Percentiles rank a stretch among this genome's conserved stretches.
Evolutionary conservation across 1,140 invertebrate genomes (phyloP).

Genomic region (Armadillidium nasatum): DNA sequence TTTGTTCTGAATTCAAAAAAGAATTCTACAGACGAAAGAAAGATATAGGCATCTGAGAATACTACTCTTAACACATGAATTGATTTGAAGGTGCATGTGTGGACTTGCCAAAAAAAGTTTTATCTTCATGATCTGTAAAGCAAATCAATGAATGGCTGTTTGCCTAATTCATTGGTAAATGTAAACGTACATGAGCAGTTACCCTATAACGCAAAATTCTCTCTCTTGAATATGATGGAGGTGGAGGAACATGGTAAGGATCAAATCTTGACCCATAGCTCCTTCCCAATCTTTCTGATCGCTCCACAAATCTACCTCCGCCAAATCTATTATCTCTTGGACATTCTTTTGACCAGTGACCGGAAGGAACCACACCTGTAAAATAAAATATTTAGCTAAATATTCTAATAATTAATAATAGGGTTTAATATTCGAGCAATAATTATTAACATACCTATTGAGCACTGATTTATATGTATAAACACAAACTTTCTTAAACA

Average conservation of each 20-base stretch:
- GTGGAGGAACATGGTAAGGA: slow-evolving; percentile 37
- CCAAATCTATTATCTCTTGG: slow-evolving; percentile 34
- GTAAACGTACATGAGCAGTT: too few relatives aligned
- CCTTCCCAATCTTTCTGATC: slow-evolving; percentile 16
- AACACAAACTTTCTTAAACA: neutral
- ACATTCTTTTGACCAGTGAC: slow-evolving; percentile 44
- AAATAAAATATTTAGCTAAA: neutral
- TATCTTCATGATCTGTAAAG: too few relatives aligned
- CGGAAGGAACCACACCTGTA: slow-evolving; percentile 37
- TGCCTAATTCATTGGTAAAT: too few relatives aligned
- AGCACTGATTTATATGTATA: slow-evolving; percentile 7
- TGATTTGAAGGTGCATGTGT: too few relatives aligned
- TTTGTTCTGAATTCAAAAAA: too few relatives aligned
- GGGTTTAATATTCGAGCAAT: too few relatives aligned
- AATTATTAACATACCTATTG: neutral
- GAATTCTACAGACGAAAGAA: too few relatives aligned
- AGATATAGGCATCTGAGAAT: too few relatives aligned
- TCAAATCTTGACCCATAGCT: slow-evolving; percentile 35
- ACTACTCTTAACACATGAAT: too few relatives aligned
- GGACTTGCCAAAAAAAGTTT: too few relatives aligned
- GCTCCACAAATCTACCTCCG: slow-evolving; percentile 21
- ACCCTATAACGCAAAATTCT: slow-evolving; percentile 43
- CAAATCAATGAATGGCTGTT: too few relatives aligned
- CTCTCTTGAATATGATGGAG: slow-evolving; percentile 39
- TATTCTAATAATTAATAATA: too few relatives aligned